These are phyloP conservation scores for Drosophila antonietae DNA, from an alignment of 2,888 invertebrate genomes.

Conservation along the genomic window DNA sequence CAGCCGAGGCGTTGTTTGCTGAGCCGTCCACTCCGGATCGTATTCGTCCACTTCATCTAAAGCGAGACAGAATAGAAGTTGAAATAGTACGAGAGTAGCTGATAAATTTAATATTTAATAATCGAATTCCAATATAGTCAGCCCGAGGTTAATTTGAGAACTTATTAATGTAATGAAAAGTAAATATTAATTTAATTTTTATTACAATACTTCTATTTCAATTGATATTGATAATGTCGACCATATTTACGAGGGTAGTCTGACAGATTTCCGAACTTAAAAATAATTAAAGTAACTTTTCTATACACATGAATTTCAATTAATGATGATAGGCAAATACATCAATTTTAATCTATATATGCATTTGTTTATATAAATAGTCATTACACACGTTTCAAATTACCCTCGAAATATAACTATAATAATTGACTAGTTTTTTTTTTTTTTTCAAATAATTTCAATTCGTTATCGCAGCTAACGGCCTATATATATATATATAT, in stretches of 20 bases:
- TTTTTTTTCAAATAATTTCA: not conserved
- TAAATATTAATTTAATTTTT: too few relatives aligned
- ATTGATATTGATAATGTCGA: too few relatives aligned
- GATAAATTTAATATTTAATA: too few relatives aligned
- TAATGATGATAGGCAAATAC: not conserved
- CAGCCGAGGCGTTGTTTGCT: constrained; percentile 43
- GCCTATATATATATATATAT: not conserved
- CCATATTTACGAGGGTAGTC: too few relatives aligned
- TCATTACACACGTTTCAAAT: not conserved
- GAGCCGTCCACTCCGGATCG: constrained; percentile 66
- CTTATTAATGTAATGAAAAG: too few relatives aligned
- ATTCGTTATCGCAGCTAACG: not conserved
- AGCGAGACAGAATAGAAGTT: not conserved
- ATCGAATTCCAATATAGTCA: too few relatives aligned
- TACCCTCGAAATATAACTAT: not conserved
- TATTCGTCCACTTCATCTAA: constrained; percentile 60
- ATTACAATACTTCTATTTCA: too few relatives aligned
- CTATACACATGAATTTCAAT: not conserved
- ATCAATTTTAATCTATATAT: not conserved
- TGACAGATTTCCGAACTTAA: not conserved
- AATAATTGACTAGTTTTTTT: too few relatives aligned
- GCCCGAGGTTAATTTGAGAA: too few relatives aligned
- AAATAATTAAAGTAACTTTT: not conserved
- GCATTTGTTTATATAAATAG: not conserved
- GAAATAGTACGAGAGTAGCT: too few relatives aligned